These are phyloP conservation scores for Cariama cristata DNA, from an alignment of 2,113 vertebrate genomes.

Conservation along the genomic window DNA sequence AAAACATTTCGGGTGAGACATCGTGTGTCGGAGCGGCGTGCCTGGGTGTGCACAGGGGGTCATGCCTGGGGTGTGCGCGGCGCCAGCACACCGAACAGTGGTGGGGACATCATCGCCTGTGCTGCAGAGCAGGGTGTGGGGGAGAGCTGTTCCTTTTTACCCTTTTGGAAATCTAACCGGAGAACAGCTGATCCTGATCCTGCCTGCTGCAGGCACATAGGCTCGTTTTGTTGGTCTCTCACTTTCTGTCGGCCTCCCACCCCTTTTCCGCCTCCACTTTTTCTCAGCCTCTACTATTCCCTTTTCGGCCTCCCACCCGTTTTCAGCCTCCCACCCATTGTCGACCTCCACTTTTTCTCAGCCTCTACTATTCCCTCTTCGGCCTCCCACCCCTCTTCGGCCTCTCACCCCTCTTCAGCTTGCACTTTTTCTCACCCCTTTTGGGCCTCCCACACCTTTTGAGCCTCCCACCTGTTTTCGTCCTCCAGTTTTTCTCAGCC, in stretches of 20 bases:
- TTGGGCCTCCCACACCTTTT: background rate
- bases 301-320: background rate
- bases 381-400: background rate
- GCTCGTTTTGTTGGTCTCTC: background rate
- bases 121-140: background rate
- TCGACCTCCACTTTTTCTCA: background rate
- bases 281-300: background rate
- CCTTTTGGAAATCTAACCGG: background rate
- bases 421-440: background rate
- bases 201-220: background rate
- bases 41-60: background rate
- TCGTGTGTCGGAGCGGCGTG: rapidly evolving
- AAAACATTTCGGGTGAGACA: background rate
- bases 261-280: background rate
- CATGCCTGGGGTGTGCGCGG: too few relatives aligned
- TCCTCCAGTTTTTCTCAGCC: background rate
- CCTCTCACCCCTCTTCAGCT: background rate
- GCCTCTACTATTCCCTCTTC: background rate
- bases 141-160: background rate
- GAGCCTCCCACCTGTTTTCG: background rate
- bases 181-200: background rate
- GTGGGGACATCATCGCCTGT: background rate
- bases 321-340: background rate
- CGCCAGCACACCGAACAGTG: too few relatives aligned
- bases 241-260: background rate